phyloP scores from a whole-genome alignment of 2,888 invertebrate genomes.

The Trichopria drosophilae region DNA sequence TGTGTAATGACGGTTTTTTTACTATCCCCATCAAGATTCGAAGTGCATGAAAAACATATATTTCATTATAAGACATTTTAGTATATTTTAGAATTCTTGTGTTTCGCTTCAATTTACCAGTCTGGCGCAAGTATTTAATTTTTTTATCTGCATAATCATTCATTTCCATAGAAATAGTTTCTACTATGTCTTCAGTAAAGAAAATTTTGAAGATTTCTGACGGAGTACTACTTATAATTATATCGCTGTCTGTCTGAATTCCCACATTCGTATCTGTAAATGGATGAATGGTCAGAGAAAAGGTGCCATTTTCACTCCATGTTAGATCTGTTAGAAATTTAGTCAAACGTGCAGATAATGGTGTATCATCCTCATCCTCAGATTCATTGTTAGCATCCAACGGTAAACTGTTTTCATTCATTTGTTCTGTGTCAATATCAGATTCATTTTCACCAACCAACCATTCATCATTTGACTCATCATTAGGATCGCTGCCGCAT shows the following conservation, averaged over 20 bases:
- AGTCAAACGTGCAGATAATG: slow-evolving; percentile 5
- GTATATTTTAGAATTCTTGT: slow-evolving; percentile 5
- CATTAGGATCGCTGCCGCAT: too few relatives aligned
- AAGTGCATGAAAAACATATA: slow-evolving; percentile 12
- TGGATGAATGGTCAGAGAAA: not conserved
- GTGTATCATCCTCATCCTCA: too few relatives aligned
- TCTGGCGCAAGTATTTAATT: not conserved
- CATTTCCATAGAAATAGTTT: not conserved
- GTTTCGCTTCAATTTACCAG: slow-evolving; percentile 3
- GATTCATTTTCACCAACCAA: too few relatives aligned
- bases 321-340: not conserved
- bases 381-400: too few relatives aligned
- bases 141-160: slow-evolving; percentile 2
- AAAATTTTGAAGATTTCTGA: slow-evolving; percentile 11
- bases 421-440: too few relatives aligned
- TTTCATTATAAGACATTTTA: slow-evolving; percentile 2
- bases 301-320: not conserved
- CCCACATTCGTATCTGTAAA: not conserved
- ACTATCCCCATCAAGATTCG: slow-evolving; percentile 13
- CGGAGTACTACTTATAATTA: slow-evolving; percentile 5
- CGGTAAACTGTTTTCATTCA: too few relatives aligned
- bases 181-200: slow-evolving; percentile 11
- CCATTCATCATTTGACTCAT: too few relatives aligned
- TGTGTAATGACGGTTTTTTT: slow-evolving; percentile 15
- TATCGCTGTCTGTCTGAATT: not conserved